phyloP scores from a whole-genome alignment of 2,113 vertebrate species.

The Melozone crissalis region DNA sequence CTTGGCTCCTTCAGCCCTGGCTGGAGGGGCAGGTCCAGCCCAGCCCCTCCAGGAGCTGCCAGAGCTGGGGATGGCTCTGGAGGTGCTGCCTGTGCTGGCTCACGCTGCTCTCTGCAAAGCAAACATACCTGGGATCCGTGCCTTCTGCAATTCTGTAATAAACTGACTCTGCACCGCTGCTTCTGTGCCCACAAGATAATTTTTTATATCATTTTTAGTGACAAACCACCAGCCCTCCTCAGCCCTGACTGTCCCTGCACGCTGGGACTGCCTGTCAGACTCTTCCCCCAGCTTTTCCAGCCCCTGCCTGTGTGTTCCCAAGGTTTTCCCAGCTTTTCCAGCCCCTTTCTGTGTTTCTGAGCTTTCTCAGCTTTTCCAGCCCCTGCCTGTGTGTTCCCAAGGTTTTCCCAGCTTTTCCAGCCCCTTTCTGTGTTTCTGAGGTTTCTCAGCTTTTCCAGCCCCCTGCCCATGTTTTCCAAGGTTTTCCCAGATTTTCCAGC shows the following conservation, averaged over 20 bases:
- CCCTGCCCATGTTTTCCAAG: too few species aligned
- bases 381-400: not conserved
- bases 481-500: not conserved
- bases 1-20: not conserved
- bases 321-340: not conserved
- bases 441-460: too few species aligned
- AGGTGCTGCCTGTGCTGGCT: not conserved
- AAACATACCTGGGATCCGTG: not conserved
- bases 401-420: not conserved
- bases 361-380: not conserved
- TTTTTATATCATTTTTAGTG: not conserved
- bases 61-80: not conserved
- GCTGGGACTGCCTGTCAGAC: not conserved
- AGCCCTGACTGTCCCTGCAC: not conserved
- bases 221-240: constrained; percentile 17
- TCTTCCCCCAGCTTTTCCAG: not conserved
- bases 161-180: not conserved
- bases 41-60: not conserved
- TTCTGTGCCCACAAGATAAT: not conserved
- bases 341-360: not conserved
- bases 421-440: not conserved
- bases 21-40: not conserved
- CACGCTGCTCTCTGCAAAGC: not conserved
- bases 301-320: rapidly evolving
- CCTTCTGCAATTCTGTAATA: not conserved